Base-by-base conservation (phyloP, 2,888 invertebrate species). In the Drosophila quinaria region DNA sequence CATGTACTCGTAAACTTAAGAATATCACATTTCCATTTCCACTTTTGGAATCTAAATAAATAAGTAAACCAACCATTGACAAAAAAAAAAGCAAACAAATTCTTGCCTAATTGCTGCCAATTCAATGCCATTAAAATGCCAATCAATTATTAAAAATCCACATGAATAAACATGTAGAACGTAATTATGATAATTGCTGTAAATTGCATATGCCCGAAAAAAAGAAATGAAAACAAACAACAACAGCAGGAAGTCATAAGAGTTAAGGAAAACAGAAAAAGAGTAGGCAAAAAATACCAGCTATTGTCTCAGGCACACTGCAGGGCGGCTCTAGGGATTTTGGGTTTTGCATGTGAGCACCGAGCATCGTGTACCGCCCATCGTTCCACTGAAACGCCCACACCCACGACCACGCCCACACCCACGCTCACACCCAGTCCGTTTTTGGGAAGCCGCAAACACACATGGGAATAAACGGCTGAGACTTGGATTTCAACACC, bases 401-500 rank as follows among this genome's bases (percentile, higher is more conserved):
- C n/a, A n/a, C n/a, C n/a, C n/a, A n/a, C n/a, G n/a, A n/a, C 39
- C 35, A 55, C 55, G 51, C 33, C 29, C 44, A 56, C 15, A 13
- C 22, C 54, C 54, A 56, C 19, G 3, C 19, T 11, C 31, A 51
- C 25, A n/a, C n/a, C 35, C 51, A 44, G 54, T 19, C n/a, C 54
- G 39, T 37, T 25, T 37, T 25, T 11, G 6, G 44, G 35, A 61
- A 51, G 37, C 55, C 42, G 35, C 31, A 33, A 54, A 63, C 60
- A 56, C 80, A 75, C 74, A 74, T 68, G 81, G 79, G 84, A 74
- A 74, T 87, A 89, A 83, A 62, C 69, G 85, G 70, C 87, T 87
- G 81, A 84, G 74, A 70, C 85, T 70, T 62, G 87, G 91, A 89
- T 91, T 91, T 91, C 80, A 76, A 91, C 91, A 91, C 91, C 89